These are phyloP conservation scores for Parasteatoda tepidariorum DNA, from an alignment of 1,140 invertebrate species.

Conservation along the genomic window DNA sequence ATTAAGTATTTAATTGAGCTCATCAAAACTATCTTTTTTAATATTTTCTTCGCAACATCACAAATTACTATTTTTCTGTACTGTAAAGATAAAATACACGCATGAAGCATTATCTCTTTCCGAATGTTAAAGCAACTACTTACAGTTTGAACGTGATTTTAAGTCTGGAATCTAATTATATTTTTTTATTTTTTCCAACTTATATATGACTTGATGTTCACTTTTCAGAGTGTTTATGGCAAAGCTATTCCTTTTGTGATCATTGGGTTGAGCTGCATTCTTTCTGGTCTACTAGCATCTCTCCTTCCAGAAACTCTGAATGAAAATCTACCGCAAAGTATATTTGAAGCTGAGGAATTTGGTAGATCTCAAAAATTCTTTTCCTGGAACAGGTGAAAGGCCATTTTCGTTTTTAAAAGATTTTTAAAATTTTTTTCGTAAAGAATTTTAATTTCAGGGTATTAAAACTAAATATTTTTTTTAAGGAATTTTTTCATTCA, in stretches of 20 bases:
- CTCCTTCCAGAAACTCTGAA: conserved; percentile 67
- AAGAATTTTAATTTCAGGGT: background rate
- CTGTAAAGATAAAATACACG: too few species aligned
- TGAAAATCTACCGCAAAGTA: conserved; percentile 64
- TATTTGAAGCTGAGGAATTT: conserved; percentile 67
- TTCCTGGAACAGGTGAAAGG: conserved; percentile 41
- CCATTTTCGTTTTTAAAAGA: background rate
- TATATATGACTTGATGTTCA: too few species aligned
- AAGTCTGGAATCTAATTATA: too few species aligned
- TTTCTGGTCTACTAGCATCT: conserved; percentile 64
- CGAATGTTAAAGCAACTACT: too few species aligned
- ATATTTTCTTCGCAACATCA: too few species aligned
- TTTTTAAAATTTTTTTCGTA: background rate
- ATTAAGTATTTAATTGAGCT: too few species aligned
- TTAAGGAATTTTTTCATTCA: background rate
- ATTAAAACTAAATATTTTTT: background rate
- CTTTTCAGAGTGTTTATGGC: conserved; percentile 60
- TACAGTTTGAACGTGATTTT: too few species aligned
- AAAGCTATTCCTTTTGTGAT: conserved; percentile 65
- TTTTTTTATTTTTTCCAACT: too few species aligned
- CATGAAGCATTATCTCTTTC: too few species aligned
- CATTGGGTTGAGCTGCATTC: conserved; percentile 65
- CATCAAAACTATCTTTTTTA: too few species aligned
- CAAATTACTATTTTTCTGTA: too few species aligned
- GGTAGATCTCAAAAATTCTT: conserved; percentile 63